Conservation (phyloP, 2,797 vertebrate species). For the Coilia nasus region DNA sequence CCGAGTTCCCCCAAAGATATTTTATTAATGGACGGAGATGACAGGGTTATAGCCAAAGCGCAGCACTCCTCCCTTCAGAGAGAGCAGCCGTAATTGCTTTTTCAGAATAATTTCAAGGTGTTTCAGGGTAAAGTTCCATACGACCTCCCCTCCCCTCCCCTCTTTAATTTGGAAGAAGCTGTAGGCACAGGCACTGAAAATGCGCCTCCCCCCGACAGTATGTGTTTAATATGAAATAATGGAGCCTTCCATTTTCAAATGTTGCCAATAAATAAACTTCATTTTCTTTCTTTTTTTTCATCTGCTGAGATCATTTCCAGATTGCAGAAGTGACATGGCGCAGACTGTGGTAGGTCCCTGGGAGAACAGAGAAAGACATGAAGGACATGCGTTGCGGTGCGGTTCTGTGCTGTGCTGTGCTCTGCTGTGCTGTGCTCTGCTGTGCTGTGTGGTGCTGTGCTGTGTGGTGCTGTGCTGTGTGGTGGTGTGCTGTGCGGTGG, state of each 20-base stretch:
- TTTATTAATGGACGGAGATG: constrained; percentile 50
- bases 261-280: neutral
- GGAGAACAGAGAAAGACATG: neutral
- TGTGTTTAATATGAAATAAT: constrained; percentile 22
- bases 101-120: constrained; percentile 41
- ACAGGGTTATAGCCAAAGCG: constrained; percentile 40
- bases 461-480: too few species aligned
- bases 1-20: constrained; percentile 31
- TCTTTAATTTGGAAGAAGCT: constrained; percentile 21
- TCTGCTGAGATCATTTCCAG: neutral
- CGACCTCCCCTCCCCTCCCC: constrained; percentile 4
- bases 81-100: constrained; percentile 40
- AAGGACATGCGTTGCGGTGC: too few species aligned
- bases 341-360: neutral
- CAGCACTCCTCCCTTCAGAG: constrained; percentile 29
- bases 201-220: neutral
- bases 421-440: too few species aligned
- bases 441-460: too few species aligned
- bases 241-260: constrained; percentile 12
- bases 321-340: neutral
- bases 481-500: too few species aligned
- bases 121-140: constrained; percentile 24
- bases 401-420: too few species aligned
- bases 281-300: neutral
- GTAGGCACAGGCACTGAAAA: neutral